Base-by-base conservation (phyloP, 2,113 vertebrate species). In the Mirounga angustirostris region DNA sequence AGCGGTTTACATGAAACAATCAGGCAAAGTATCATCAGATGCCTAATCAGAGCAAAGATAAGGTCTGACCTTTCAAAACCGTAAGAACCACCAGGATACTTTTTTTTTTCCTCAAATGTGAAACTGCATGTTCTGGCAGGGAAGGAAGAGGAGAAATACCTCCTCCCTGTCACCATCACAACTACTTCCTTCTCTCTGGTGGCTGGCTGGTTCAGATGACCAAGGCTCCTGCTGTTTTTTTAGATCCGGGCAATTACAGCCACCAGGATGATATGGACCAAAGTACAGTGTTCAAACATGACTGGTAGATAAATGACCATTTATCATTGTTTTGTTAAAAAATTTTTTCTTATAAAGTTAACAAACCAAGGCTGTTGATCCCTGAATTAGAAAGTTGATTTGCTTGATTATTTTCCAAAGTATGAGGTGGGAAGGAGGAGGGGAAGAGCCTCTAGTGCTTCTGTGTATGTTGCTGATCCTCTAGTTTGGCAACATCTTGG, bases 301-400 rank as follows among this genome's bases (percentile, higher is more conserved):
- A 92, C 4, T 28, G 96, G 98, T 91, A 98, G 98, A 97, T 97
- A 96, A 98, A 98, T 74, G 96, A 96, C 85, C 89, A 97, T 95
- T 98, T 69, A 52, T 98, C 98, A 98, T 56, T 96, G 97, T 95
- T 98, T 97, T 98, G 94, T 0, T 36, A 97, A 98, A 98, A 98
- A 97, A 94, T 36, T 92, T 89, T 96, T 88, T 97, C 94, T 76
- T 98, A 98, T 96, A 99, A 99, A 99, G 98, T 98, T 97, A 89
- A 98, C 97, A 98, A 98, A 98, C 98, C 99, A 99, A 99, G 99
- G 98, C 98, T 98, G 98, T 99, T 97, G 98, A 99, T 99, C 99
- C 99, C 99, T 99, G 99, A 99, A 99, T 99, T 98, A 98, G 98
- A 99, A 97, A 98, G 98, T 71, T 98, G 98, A 98, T 98, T 99